Evolutionary conservation across 1,140 invertebrate species (phyloP), one percentile per base, ranked within the genome.

Genomic region (Mylabris phalerata): DNA sequence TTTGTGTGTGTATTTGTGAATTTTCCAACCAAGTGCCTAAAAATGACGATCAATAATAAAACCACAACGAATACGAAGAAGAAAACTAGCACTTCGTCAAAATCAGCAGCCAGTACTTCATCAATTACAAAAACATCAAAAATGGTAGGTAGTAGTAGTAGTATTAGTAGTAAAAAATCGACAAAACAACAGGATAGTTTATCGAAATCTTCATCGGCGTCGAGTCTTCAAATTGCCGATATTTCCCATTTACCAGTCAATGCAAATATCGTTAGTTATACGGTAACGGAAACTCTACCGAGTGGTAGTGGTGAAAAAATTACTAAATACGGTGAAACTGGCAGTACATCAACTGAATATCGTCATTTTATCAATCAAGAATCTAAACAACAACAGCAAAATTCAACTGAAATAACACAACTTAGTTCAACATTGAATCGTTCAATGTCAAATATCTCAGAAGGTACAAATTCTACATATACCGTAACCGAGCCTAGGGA

Each of bases 401-500:
- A 65, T 39, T 44, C 54, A 19, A 55, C 68, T 4, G 56, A 59
- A 7, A 72, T 73, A 9, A 63, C 65, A 32, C 72, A 74, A 62
- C 64, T 74, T 13, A 70, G 69, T 60, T 72, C 72, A 27, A 66
- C 54, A 32, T 49, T 70, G n/a, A 69, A 71, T 50, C 55, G 65
- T 48, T 71, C 71, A 2, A 63, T 55, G 25, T 67, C 67, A 1
- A 71, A 71, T 54, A 50, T 72, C 42, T 70, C 69, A 4, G 50
- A 63, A 50, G 64, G 63, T 7, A 65, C 65, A n/a, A 61, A 58
- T 10, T 66, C 69, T 1, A 70, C 67, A 3, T 74, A 74, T 49
- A 73, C 70, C 7, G 73, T 74, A 1, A 68, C 70, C n/a, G 73
- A 74, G 60, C 73, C 73, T 1, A 68, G 64, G 49, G 73, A 74